Evolutionary conservation across 2,888 invertebrate species (phyloP).

Genomic region (Carabus problematicus): DNA sequence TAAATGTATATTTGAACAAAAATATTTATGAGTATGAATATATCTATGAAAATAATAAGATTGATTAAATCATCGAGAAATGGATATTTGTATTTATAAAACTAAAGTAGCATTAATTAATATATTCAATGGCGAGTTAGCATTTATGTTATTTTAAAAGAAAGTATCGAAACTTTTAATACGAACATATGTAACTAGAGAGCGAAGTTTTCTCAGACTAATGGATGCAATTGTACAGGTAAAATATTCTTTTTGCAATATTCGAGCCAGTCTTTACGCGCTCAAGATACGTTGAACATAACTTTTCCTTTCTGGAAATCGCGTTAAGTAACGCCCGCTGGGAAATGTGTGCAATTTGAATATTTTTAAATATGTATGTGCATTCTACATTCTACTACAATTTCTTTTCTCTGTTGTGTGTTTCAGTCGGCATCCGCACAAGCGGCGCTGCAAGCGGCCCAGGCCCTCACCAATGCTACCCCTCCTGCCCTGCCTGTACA

Average conservation of each 20-base stretch:
- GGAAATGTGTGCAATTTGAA: constrained; percentile 34
- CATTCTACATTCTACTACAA: neutral
- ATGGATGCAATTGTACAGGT: constrained; percentile 7
- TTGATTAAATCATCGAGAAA: no score
- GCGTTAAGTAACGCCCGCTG: constrained; percentile 27
- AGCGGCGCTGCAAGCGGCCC: constrained; percentile 85
- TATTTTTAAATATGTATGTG: constrained; percentile 31
- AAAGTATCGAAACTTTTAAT: neutral
- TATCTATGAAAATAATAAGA: no score
- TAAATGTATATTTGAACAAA: no score
- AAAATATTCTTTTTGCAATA: constrained; percentile 27
- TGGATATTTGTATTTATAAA: no score
- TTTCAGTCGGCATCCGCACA: constrained; percentile 83
- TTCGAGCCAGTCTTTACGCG: constrained; percentile 21
- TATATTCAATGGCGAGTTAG: no score
- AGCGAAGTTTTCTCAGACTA: neutral
- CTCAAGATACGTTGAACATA: constrained; percentile 4
- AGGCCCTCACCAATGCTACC: constrained; percentile 76
- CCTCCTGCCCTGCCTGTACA: constrained; percentile 68
- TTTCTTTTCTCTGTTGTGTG: constrained; percentile 49
- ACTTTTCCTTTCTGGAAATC: constrained; percentile 34
- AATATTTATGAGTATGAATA: no score
- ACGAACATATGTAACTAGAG: no score
- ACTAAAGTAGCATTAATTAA: no score
- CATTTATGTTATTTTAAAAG: neutral